phyloP scores from a whole-genome alignment of 1,140 invertebrate genomes.

The Penaeus indicus region DNA sequence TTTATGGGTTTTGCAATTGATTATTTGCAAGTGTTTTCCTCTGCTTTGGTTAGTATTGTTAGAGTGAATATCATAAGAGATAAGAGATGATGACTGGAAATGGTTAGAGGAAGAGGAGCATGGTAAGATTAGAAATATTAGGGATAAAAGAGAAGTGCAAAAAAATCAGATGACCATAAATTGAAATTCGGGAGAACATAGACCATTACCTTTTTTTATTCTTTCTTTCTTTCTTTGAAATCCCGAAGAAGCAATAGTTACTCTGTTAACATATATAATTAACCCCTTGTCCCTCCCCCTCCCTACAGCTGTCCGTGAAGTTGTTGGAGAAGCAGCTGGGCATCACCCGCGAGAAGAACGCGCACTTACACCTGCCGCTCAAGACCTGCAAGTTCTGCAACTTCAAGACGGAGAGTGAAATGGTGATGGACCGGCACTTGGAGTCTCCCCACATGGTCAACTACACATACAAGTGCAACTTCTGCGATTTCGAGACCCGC shows the following conservation, averaged over 20 bases:
- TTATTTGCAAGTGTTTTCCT: not conserved
- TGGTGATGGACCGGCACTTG: constrained; percentile 90
- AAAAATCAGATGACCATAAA: no score
- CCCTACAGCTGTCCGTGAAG: constrained; percentile 82
- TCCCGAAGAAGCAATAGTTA: not conserved
- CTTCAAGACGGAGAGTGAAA: constrained; percentile 90
- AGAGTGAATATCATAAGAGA: no score
- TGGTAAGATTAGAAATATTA: no score
- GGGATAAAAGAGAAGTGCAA: no score
- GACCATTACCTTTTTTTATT: not conserved
- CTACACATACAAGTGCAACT: constrained; percentile 81
- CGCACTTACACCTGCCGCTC: constrained; percentile 82
- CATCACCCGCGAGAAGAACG: constrained; percentile 90
- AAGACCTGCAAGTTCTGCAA: constrained; percentile 92
- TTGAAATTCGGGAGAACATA: no score
- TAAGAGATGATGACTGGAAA: no score
- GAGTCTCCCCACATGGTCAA: constrained; percentile 93
- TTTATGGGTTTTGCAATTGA: not conserved
- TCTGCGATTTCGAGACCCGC: constrained; percentile 85
- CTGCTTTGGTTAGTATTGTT: not conserved
- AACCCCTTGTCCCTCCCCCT: constrained; percentile 69
- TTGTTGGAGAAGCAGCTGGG: constrained; percentile 86
- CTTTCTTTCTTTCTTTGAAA: not conserved
- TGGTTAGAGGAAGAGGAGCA: no score
- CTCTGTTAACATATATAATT: not conserved